phyloP scores from a whole-genome alignment of 2,113 vertebrate genomes.

The Thryonomys swinderianus region DNA sequence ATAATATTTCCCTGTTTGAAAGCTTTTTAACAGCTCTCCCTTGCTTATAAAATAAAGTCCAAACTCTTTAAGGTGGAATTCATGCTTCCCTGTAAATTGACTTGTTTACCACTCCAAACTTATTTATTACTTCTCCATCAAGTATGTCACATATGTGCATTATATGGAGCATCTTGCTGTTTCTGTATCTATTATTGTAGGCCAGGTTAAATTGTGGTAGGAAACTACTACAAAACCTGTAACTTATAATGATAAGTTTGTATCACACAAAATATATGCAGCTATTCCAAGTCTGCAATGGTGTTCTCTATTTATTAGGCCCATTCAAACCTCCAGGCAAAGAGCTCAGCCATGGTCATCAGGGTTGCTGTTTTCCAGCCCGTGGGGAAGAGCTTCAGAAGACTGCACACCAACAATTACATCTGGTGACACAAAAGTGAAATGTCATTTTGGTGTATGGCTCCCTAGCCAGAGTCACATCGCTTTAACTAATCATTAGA shows the following conservation, averaged over 20 bases:
- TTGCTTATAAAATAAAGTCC: conserved; percentile 64
- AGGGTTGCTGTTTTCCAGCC: background rate
- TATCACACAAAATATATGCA: background rate
- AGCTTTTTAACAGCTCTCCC: conserved; percentile 58
- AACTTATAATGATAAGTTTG: background rate
- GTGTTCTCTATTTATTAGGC: background rate
- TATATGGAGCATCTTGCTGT: background rate
- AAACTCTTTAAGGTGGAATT: conserved; percentile 56
- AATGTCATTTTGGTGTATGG: background rate
- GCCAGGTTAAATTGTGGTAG: background rate
- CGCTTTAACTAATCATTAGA: background rate
- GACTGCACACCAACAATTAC: background rate
- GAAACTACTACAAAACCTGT: conserved; percentile 14
- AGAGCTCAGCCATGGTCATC: background rate
- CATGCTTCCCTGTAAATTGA: conserved; percentile 40
- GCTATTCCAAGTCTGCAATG: background rate
- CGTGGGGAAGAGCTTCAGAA: background rate
- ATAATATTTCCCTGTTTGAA: conserved; percentile 68
- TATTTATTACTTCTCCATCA: conserved; percentile 50
- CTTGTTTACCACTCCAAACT: conserved; percentile 41
- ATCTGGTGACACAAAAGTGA: conserved; percentile 9
- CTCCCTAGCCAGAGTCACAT: background rate
- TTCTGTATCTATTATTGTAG: conserved; percentile 29
- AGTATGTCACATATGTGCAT: background rate
- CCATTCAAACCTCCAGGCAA: background rate